Base-by-base conservation (phyloP, 2,797 vertebrate genomes). In the Harpagifer antarcticus region DNA sequence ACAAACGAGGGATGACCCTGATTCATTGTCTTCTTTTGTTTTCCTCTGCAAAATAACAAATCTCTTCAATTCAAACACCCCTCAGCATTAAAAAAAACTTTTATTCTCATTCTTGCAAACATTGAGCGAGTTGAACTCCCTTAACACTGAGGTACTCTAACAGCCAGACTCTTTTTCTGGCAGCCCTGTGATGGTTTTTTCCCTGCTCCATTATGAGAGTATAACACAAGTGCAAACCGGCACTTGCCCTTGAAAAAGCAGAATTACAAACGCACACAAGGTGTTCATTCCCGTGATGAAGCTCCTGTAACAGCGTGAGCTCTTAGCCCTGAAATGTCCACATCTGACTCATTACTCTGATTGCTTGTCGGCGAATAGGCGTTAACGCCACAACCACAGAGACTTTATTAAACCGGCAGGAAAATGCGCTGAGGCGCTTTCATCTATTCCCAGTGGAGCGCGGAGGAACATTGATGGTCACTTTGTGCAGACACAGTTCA, bases 1-100 rank as follows among this genome's bases (percentile, higher is more conserved):
- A 74, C 66, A 60, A 76, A 72, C 77, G 68, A 81, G 44, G 23
- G 57, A 81, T 77, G 80, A 86, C 79, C 79, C 73, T 78, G 75
- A 85, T 84, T 84, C 37, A 80, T 85, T 81, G 27, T 69, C 64
- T 65, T 62, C 67, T 85, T 79, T 56, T 43, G 53, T 72, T 33
- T 40, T 16, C 17, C 50, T 56, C 49, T 81, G 61, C 54, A 68
- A 78, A 76, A 71, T 54, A 79, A 50, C 27, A 72, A 37, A 37
- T 37, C 8, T 37, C 33, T 37, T 37, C 33, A 37, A 37, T 37
- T 55, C 52, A 60, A 76, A 77, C 42, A 78, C 31, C 19, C 16
- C 23, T 77, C 55, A 79, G 64, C 52, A 43, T 27, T 12, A 70
- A 43, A 44, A 49, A 59, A 55, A 37, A 6, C 11, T 0, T 37